phyloP scores from a whole-genome alignment of 1,140 invertebrate genomes.

The Hyphantria cunea region DNA sequence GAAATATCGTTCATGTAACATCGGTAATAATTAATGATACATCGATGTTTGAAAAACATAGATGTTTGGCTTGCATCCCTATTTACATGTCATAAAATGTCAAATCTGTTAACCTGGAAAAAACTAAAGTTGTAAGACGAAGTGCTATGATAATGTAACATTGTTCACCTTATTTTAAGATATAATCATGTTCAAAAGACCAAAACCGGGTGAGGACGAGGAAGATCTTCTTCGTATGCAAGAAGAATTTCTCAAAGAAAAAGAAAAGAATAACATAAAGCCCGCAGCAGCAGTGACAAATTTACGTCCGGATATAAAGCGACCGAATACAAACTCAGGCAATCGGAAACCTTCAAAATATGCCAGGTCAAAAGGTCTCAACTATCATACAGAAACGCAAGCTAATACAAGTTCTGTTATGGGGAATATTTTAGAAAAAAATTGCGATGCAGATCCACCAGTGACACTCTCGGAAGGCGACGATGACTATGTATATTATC shows the following conservation, averaged over 20 bases:
- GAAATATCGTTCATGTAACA: too few relatives aligned
- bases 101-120: too few relatives aligned
- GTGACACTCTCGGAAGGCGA: constrained; percentile 44
- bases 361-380: constrained; percentile 65
- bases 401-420: constrained; percentile 37
- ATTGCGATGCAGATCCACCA: constrained; percentile 46
- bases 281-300: constrained; percentile 84
- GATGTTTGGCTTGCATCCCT: too few relatives aligned
- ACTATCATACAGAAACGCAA: constrained; percentile 41
- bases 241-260: constrained; percentile 84
- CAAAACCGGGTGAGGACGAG: constrained; percentile 85
- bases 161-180: constrained; percentile 1
- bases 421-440: constrained; percentile 66
- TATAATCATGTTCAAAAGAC: constrained; percentile 82
- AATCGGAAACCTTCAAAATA: constrained; percentile 69
- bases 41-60: too few relatives aligned
- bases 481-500: constrained; percentile 78
- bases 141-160: background rate
- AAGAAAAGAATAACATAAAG: constrained; percentile 70
- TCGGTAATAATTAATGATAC: too few relatives aligned
- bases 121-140: background rate
- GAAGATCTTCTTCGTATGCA: constrained; percentile 87
- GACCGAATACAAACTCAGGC: constrained; percentile 32
- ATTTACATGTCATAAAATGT: too few relatives aligned
- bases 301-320: constrained; percentile 67